These are phyloP conservation scores for Phrixothrix hirtus DNA, from an alignment of 2,888 invertebrate species.

Conservation along the genomic window DNA sequence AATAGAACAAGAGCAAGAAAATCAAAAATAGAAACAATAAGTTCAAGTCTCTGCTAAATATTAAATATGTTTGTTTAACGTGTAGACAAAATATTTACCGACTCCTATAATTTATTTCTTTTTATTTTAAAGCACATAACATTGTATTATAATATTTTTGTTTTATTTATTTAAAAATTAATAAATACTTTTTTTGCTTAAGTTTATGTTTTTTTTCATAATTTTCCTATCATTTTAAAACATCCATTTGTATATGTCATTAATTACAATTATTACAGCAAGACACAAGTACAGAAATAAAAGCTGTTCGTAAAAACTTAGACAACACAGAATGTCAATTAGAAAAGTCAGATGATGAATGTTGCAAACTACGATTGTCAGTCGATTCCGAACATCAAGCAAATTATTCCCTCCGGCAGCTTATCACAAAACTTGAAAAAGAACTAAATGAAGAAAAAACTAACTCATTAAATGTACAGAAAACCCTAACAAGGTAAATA, in stretches of 20 bases:
- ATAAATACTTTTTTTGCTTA: not conserved
- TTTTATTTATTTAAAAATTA: not conserved
- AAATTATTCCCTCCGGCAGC: slow-evolving; percentile 58
- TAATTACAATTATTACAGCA: slow-evolving; percentile 40
- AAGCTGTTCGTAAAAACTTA: slow-evolving; percentile 52
- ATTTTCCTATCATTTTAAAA: not conserved
- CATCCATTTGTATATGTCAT: slow-evolving; percentile 18
- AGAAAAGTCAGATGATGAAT: slow-evolving; percentile 58
- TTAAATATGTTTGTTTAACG: too few species aligned
- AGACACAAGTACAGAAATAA: slow-evolving; percentile 49
- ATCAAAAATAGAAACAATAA: too few species aligned
- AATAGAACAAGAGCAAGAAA: too few species aligned
- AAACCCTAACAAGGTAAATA: slow-evolving; percentile 52
- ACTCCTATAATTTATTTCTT: not conserved
- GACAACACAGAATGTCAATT: slow-evolving; percentile 56
- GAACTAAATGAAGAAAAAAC: slow-evolving; percentile 60
- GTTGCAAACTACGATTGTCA: slow-evolving; percentile 57
- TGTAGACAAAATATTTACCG: too few species aligned
- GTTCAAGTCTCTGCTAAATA: too few species aligned
- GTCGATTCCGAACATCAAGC: slow-evolving; percentile 62
- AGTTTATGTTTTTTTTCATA: not conserved
- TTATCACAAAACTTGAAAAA: slow-evolving; percentile 59
- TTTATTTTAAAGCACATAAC: not conserved
- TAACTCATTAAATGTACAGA: slow-evolving; percentile 56
- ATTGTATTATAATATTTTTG: not conserved